Evolutionary conservation across 2,888 invertebrate genomes (phyloP), one percentile per base, ranked within the genome.

Genomic region (Drosophila picticornis): DNA sequence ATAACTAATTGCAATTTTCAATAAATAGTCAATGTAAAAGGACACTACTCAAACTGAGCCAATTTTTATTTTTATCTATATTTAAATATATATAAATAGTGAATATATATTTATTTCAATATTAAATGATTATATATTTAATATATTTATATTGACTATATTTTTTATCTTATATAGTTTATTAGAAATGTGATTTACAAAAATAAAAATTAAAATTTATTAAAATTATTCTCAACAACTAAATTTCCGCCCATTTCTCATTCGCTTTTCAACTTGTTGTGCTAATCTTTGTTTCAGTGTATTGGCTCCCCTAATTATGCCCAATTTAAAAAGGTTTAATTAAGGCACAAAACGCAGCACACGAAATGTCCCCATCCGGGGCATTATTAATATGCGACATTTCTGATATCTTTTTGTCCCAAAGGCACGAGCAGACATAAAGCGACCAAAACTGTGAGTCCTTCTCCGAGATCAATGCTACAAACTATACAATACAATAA

Each of bases 241-340:
- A 16, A 9, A 4, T 2, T 16, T 9, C 13, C 34, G 4, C 34
- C 4, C 13, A 34, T 34, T 16, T 16, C 4, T 7, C 16, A 25
- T 4, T 27, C 5, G 13, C 7, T 1, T 27, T 38, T 27, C 1
- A 1, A 22, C 5, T 43, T 43, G 43, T 22, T 43, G 43, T 10
- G n/a, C n/a, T 7, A 0, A 1, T n/a, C 22, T 68, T 82, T 80
- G 53, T 83, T n/a, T 46, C 73, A 83, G 89, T 88, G 90, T 31
- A 60, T 34, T 51, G 53, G 32, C 60, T 56, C 62, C 72, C 84
- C 87, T 90, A 90, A 90, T 90, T 91, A 91, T 91, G 90, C 83
- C 85, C 91, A 91, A 91, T 91, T 91, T 91, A 90, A 90, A 90
- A 90, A 91, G 88, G 90, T 90, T 91, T 91, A 91, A 91, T 91